These are phyloP conservation scores for Eristalis pertinax DNA, from an alignment of 2,888 invertebrate genomes.

Conservation along the genomic window DNA sequence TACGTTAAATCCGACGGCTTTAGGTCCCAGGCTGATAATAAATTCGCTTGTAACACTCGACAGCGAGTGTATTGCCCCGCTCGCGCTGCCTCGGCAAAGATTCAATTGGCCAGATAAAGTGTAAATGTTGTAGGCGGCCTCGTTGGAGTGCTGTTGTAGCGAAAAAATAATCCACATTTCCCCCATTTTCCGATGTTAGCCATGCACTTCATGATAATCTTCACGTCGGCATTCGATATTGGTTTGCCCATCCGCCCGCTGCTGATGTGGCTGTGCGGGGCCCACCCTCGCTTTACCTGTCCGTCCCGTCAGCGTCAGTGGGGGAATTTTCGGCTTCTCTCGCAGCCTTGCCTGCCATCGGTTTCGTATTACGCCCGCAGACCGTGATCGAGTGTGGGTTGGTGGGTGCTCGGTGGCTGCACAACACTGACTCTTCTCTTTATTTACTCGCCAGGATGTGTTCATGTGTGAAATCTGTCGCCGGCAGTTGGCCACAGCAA, in stretches of 20 bases:
- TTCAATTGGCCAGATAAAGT: constrained; percentile 41
- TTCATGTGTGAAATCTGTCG: constrained; percentile 58
- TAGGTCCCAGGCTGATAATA: constrained; percentile 28
- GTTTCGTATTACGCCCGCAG: not conserved
- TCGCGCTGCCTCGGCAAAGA: not conserved
- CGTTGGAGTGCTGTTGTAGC: constrained; percentile 3
- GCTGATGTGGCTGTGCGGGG: no score
- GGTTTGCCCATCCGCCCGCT: not conserved
- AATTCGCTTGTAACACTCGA: constrained; percentile 33
- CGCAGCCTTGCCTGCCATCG: not conserved
- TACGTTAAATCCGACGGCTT: constrained; percentile 23
- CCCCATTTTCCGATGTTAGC: not conserved
- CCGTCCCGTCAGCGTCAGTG: not conserved
- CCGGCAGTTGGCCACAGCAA: constrained; percentile 31
- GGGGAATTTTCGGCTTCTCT: constrained; percentile 4
- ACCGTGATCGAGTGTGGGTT: not conserved
- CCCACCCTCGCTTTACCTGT: not conserved
- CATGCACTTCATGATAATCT: constrained; percentile 23
- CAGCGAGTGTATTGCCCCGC: not conserved
- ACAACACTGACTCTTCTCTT: constrained; percentile 2
- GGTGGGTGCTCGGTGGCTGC: constrained; percentile 4
- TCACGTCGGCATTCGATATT: constrained; percentile 27
- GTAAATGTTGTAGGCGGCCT: constrained; percentile 14
- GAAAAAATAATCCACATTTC: not conserved
- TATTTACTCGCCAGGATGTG: constrained; percentile 27